Base-by-base conservation (phyloP, 1,140 invertebrate species). In the Drosophila subpulchrella region DNA sequence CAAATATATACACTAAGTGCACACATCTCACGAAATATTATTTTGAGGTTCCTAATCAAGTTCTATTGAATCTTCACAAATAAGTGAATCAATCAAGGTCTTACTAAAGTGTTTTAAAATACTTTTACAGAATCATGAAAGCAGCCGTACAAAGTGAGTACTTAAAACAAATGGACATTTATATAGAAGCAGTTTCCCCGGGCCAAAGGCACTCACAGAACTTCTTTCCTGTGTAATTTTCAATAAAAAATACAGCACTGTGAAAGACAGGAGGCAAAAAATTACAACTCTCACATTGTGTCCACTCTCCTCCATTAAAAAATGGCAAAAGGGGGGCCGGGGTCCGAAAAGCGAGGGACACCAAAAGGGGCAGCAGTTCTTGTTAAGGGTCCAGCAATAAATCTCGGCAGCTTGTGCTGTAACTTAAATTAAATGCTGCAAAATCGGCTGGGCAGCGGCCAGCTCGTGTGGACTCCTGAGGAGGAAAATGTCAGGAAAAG, bases 381-480 rank as follows among this genome's bases (percentile, higher is more conserved):
- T 88, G 88, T 90, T 90, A 90, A 91, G 88, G 86, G 88, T 83
- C 79, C 79, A 62, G 82, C 78, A 78, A 91, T 91, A 91, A 91
- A 91, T 91, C 88, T 91, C 88, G 54, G 55, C 75, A 78, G 88
- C 77, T 84, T 81, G 74, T 78, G 75, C 81, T 81, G 80, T 83
- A 91, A 88, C 74, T 91, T 91, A 91, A 91, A 91, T 91, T 84
- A 91, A 91, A 91, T 78, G 88, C 82, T 91, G 83, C 68, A 81
- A 86, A 89, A 91, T 86, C 80, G 82, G 73, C 75, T 78, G 82
- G 76, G 75, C 79, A 66, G 61, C 56, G 74, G 44, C 62, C 60
- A 54, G 39, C 61, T 68, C 46, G 60, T 53, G 61, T 60, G 57
- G 59, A 65, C 36, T 54, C 48, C 11, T 36, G 36, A 68, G 32